A percentile compares a stretch with the other conserved stretches of the same genome.
phyloP scores from a whole-genome alignment of 2,113 vertebrate species.

The Orcinus orca region DNA sequence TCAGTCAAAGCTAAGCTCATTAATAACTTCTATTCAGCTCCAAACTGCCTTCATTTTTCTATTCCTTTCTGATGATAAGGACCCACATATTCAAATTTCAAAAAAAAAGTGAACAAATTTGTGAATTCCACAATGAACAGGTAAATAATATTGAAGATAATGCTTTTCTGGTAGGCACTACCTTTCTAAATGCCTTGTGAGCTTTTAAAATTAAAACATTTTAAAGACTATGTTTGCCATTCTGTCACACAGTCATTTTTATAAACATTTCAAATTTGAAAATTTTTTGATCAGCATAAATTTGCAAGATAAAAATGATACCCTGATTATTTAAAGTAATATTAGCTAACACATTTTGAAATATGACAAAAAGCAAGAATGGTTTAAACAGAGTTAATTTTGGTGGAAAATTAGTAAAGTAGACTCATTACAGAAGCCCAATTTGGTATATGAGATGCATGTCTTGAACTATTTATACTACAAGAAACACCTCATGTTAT shows the following conservation, averaged over 20 bases:
- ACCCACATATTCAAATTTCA: slow-evolving; percentile 54
- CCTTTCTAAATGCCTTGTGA: slow-evolving; percentile 38
- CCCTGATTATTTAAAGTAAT: slow-evolving; percentile 76
- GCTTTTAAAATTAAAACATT: slow-evolving; percentile 57
- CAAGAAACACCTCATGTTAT: background rate
- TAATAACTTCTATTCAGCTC: slow-evolving; percentile 67
- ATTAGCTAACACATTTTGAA: slow-evolving; percentile 78
- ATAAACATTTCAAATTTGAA: slow-evolving; percentile 76
- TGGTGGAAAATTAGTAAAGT: slow-evolving; percentile 63
- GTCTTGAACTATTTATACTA: slow-evolving; percentile 47
- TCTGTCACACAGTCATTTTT: slow-evolving; percentile 62
- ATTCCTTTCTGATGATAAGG: slow-evolving; percentile 63
- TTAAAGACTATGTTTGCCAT: slow-evolving; percentile 56
- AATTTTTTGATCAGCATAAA: slow-evolving; percentile 76
- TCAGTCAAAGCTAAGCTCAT: slow-evolving; percentile 69
- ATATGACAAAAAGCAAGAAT: slow-evolving; percentile 76
- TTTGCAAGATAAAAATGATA: slow-evolving; percentile 80
- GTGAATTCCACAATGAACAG: slow-evolving; percentile 57
- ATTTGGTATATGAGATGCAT: slow-evolving; percentile 32
- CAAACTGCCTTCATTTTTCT: slow-evolving; percentile 63
- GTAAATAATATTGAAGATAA: slow-evolving; percentile 62
- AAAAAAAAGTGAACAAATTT: slow-evolving; percentile 25
- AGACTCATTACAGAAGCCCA: slow-evolving; percentile 60
- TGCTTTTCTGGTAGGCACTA: background rate
- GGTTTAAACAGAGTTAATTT: slow-evolving; percentile 74